A percentile compares a stretch with the other conserved stretches of the same genome.
phyloP scores from a whole-genome alignment of 2,888 invertebrate genomes.

The Cantharis lateralis region DNA sequence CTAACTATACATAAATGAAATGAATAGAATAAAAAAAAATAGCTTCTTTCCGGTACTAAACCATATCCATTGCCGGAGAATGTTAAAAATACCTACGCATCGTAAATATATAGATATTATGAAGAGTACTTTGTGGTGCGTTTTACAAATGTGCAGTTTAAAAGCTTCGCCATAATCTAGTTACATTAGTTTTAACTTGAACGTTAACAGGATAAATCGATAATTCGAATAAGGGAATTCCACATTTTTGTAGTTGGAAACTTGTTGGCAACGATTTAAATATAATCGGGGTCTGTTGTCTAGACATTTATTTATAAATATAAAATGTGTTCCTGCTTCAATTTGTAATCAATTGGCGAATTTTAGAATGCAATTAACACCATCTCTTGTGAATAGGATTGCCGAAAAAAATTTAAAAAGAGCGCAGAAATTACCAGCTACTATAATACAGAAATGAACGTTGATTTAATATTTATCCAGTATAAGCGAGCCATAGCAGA shows the following conservation, averaged over 20 bases:
- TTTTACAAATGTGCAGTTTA: constrained; percentile 15
- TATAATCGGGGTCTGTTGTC: neutral
- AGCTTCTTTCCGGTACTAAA: constrained; percentile 33
- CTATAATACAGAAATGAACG: neutral
- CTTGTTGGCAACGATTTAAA: neutral
- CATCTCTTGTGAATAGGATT: neutral
- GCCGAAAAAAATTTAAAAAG: too few species aligned
- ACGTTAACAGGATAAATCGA: constrained; percentile 18
- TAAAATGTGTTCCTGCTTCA: neutral
- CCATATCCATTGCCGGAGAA: constrained; percentile 20
- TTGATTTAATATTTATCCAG: neutral
- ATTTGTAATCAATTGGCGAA: neutral
- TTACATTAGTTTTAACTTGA: constrained; percentile 5
- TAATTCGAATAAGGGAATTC: constrained; percentile 17
- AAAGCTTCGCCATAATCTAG: constrained; percentile 7
- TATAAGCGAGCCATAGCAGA: neutral
- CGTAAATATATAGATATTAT: constrained; percentile 17
- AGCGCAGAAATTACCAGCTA: too few species aligned
- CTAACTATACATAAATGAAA: constrained; percentile 12
- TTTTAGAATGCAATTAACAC: neutral
- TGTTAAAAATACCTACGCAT: constrained; percentile 24
- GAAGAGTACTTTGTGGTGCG: constrained; percentile 11
- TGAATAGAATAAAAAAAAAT: constrained; percentile 38
- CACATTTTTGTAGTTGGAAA: neutral
- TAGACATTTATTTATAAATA: neutral